Evolutionary conservation across 1,140 invertebrate species (phyloP), one percentile per base, ranked within the genome.

Genomic region (Calephelis virginiensis): DNA sequence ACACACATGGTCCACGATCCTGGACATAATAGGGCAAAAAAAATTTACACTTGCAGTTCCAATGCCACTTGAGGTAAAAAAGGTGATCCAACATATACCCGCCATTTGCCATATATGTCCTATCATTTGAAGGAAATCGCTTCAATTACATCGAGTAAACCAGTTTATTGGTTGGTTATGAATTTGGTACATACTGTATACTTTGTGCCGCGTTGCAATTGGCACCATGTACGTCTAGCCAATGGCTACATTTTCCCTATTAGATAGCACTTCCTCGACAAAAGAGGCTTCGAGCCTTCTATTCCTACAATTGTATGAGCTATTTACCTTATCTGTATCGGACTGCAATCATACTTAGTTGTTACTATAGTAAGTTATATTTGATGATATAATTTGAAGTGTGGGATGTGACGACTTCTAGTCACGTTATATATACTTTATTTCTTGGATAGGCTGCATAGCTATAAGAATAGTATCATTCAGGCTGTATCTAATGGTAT

Each of bases 271-370:
- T 88, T 90, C 85, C 86, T 81, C 76, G 86, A 89, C 85, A 87
- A 88, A 90, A 86, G 83, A 77, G 79, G 81, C 83, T 79, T 71
- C 68, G 73, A 81, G 78, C 75, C 78, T 78, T 78, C 85, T 77
- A 84, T 85, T 83, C 81, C 77, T 81, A 86, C 85, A 83, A 90
- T 90, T 89, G 88, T 90, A 88, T 88, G 85, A 90, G 85, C 85
- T 89, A 90, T 90, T 90, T 90, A 85, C 88, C 88, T 88, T 90
- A 90, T 89, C 85, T 83, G 81, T 83, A 77, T 76, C 75, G 73
- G 73, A 70, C 70, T 74, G 75, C 83, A 86, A 90, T 90, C 85
- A 86, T 81, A 86, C 77, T 70, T 61, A 72, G 73, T 78, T 53
- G 72, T 50, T 69, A 81, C 63, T 45, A 46, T 63, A 71, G 59